Conservation (phyloP, 2,888 invertebrate genomes). For the Nomada hirtipes region DNA sequence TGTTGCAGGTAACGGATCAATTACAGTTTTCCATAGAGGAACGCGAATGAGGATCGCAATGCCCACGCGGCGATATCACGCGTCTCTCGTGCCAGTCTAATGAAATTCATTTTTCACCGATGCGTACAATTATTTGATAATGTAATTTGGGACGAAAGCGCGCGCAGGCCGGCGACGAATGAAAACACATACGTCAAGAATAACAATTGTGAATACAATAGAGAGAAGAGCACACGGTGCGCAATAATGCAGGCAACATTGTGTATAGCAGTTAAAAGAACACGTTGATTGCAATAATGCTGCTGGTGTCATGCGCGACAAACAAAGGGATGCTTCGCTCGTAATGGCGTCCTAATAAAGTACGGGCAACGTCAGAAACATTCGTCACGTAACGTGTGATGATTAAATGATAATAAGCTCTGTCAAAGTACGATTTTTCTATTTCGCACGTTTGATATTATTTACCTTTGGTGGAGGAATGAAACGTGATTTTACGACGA, state of each 20-base stretch:
- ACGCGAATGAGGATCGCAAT: neutral
- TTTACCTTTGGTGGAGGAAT: no score
- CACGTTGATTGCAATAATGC: constrained; percentile 32
- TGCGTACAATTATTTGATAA: constrained; percentile 32
- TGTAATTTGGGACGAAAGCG: neutral
- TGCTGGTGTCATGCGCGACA: neutral
- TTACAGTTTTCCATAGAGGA: neutral
- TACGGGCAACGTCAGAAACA: constrained; percentile 39
- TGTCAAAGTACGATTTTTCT: constrained; percentile 34
- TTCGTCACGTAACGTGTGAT: constrained; percentile 9
- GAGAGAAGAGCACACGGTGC: constrained; percentile 4
- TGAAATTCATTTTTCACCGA: constrained; percentile 35
- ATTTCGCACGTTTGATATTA: no score
- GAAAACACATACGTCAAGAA: constrained; percentile 13
- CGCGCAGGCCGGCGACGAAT: neutral
- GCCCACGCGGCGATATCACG: neutral
- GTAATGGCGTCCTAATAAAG: constrained; percentile 36
- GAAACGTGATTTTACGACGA: no score
- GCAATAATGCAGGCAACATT: constrained; percentile 52
- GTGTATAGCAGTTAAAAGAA: constrained; percentile 38
- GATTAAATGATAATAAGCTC: neutral
- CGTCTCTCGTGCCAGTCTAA: neutral
- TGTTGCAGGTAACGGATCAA: neutral
- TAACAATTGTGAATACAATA: constrained; percentile 21
- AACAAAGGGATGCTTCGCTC: neutral